Conservation (phyloP, 2,888 invertebrate species). For the Leptarthrus brevirostris region DNA sequence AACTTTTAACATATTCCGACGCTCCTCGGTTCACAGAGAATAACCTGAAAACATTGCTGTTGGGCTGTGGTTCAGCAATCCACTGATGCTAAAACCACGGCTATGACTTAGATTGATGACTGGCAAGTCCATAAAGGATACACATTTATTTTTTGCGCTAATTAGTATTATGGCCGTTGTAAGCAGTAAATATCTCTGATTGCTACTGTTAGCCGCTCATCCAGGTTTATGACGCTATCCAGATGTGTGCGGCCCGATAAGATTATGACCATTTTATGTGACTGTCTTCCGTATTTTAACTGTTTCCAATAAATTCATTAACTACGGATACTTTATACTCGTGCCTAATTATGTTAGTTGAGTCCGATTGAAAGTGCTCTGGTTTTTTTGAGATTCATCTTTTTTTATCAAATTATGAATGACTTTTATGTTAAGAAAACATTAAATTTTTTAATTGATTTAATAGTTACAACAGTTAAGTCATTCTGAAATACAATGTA, state of each 20-base stretch:
- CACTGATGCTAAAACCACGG: neutral
- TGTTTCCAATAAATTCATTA: slow-evolving; percentile 39
- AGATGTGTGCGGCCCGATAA: slow-evolving; percentile 37
- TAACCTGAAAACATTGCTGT: too few species aligned
- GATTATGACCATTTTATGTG: slow-evolving; percentile 38
- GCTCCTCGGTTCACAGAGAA: neutral
- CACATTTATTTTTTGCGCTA: slow-evolving; percentile 42
- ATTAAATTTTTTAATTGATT: neutral
- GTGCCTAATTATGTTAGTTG: slow-evolving; percentile 27
- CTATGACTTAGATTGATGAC: slow-evolving; percentile 36
- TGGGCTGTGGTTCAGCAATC: neutral
- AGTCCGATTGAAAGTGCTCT: slow-evolving; percentile 7
- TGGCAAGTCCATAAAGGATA: slow-evolving; percentile 21
- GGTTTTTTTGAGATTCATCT: slow-evolving; percentile 4
- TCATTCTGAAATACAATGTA: too few species aligned
- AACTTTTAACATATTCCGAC: slow-evolving; percentile 13
- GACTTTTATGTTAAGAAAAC: slow-evolving; percentile 6
- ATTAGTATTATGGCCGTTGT: slow-evolving; percentile 39
- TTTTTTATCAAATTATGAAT: neutral
- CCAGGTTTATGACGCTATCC: slow-evolving; percentile 14
- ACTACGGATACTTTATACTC: slow-evolving; percentile 34
- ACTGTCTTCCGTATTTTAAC: slow-evolving; percentile 34
- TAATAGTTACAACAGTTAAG: too few species aligned
- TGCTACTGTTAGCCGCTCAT: slow-evolving; percentile 29
- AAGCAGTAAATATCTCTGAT: slow-evolving; percentile 38